These are phyloP conservation scores for Coregonus clupeaformis DNA, from an alignment of 2,113 vertebrate genomes.

Conservation along the genomic window DNA sequence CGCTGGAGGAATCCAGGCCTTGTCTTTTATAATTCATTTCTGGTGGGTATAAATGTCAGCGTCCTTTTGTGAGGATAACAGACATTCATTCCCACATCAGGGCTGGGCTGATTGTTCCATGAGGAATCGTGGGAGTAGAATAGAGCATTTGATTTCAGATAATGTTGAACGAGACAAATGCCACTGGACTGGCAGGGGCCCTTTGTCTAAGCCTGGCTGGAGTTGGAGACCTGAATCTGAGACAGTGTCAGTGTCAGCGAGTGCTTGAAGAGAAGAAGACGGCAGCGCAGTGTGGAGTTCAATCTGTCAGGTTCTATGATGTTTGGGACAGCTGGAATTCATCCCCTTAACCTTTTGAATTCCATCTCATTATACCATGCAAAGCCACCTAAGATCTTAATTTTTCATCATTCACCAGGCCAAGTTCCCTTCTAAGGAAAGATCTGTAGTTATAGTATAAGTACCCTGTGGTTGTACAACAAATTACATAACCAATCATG, in stretches of 20 bases:
- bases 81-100: conserved; percentile 69
- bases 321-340: conserved; percentile 65
- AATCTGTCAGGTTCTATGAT: conserved; percentile 75
- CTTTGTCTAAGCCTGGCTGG: conserved; percentile 65
- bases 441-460: too few relatives aligned
- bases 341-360: conserved; percentile 65
- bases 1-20: conserved; percentile 64
- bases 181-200: conserved; percentile 59
- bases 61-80: conserved; percentile 73
- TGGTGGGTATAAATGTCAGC: conserved; percentile 76
- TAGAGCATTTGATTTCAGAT: conserved; percentile 79
- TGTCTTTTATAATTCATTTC: conserved; percentile 68
- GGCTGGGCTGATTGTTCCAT: conserved; percentile 68
- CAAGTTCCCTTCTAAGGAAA: conserved; percentile 10
- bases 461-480: background rate
- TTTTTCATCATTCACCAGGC: conserved; percentile 28
- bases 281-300: conserved; percentile 58
- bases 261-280: conserved; percentile 50
- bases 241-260: conserved; percentile 58
- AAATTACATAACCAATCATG: background rate
- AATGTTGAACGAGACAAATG: conserved; percentile 72
- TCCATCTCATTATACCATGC: conserved; percentile 55
- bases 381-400: conserved; percentile 47
- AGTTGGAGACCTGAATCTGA: conserved; percentile 67
- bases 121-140: conserved; percentile 70